phyloP scores from a whole-genome alignment of 1,140 invertebrate genomes.

The Uloborus diversus region DNA sequence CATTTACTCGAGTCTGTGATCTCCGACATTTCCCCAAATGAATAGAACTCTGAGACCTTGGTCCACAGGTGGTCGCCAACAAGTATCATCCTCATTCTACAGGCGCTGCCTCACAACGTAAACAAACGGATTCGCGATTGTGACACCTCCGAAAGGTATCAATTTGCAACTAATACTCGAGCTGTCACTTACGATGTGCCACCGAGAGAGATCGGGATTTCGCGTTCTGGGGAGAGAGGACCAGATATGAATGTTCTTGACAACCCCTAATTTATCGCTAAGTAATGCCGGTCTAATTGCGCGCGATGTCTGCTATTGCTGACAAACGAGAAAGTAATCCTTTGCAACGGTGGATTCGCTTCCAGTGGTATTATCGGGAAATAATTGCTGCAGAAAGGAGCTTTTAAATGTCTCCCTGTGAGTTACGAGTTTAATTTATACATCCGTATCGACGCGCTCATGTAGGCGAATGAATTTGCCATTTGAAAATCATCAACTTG shows the following conservation, averaged over 20 bases:
- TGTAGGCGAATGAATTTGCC: no score
- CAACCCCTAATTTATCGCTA: slow-evolving; percentile 3
- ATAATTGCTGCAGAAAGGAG: not conserved
- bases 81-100: not conserved
- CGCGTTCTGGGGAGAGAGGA: not conserved
- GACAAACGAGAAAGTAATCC: slow-evolving; percentile 7
- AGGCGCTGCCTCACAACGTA: not conserved
- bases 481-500: no score
- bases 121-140: not conserved
- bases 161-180: slow-evolving; percentile 4
- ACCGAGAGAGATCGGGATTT: not conserved
- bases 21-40: no score
- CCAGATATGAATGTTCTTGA: not conserved
- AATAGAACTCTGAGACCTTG: no score
- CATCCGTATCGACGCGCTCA: no score
- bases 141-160: slow-evolving; percentile 4
- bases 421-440: not conserved
- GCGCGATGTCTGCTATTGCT: no score
- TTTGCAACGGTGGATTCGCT: not conserved
- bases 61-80: not conserved
- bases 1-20: no score
- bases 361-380: not conserved
- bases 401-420: not conserved
- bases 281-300: slow-evolving; percentile 7
- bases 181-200: not conserved